phyloP scores from a whole-genome alignment of 2,888 invertebrate species.

The Octodonta nipae region DNA sequence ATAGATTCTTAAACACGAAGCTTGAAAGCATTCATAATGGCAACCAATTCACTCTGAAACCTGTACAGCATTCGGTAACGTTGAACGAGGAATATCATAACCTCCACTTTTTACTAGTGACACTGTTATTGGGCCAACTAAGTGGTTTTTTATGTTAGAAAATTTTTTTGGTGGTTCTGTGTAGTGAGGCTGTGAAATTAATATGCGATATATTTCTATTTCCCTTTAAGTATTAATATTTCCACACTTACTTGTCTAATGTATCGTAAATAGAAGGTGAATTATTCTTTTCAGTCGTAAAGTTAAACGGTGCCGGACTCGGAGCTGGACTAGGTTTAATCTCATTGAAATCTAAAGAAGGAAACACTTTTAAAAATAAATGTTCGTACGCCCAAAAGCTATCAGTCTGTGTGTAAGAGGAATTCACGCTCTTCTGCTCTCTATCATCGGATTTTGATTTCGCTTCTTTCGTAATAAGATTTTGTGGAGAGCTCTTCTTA shows the following conservation, averaged over 20 bases:
- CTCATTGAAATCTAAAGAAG: conserved; percentile 31
- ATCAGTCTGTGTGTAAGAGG: conserved; percentile 49
- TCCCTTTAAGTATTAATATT: too few relatives aligned
- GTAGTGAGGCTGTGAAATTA: too few relatives aligned
- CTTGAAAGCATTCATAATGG: too few relatives aligned
- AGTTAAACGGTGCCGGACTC: conserved; percentile 28
- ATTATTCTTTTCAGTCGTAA: conserved; percentile 21
- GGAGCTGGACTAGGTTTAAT: conserved; percentile 30
- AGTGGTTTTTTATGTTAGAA: too few relatives aligned
- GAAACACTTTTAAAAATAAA: conserved; percentile 55
- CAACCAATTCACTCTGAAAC: too few relatives aligned
- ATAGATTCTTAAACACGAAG: too few relatives aligned
- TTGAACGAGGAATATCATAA: too few relatives aligned
- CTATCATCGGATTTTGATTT: conserved; percentile 14
- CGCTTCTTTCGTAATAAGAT: not conserved
- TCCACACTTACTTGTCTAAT: conserved; percentile 48
- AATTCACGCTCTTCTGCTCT: not conserved
- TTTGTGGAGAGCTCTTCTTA: conserved; percentile 41
- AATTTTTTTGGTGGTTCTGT: too few relatives aligned
- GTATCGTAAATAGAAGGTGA: conserved; percentile 44
- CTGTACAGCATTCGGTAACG: too few relatives aligned
- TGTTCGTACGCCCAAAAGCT: conserved; percentile 64
- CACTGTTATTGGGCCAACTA: too few relatives aligned
- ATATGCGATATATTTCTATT: too few relatives aligned
- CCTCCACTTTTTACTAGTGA: too few relatives aligned